A percentile compares a stretch with the other conserved stretches of the same genome.
phyloP scores from a whole-genome alignment of 37 sponge, comb jelly and placozoan species.

The Diacarnus erythraeanus region DNA sequence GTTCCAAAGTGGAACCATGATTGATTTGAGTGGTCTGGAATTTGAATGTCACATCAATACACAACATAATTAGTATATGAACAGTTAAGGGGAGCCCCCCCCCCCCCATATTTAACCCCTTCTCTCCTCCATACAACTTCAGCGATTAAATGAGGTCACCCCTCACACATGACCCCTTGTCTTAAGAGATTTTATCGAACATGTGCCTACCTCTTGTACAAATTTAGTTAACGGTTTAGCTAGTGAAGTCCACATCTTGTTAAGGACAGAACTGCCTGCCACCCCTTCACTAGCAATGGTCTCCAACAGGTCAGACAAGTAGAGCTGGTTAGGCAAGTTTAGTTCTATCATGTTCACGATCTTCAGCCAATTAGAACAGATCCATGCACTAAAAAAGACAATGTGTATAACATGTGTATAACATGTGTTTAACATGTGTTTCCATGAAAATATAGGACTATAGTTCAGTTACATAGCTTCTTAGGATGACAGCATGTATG shows the following conservation, averaged over 20 bases:
- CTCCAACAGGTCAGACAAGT: not conserved
- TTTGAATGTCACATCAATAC: no score
- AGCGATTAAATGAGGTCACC: no score
- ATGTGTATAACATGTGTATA: not conserved
- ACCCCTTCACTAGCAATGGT: not conserved
- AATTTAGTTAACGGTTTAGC: not conserved
- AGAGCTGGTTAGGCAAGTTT: not conserved
- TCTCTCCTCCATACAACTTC: no score
- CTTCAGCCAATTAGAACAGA: slow-evolving; percentile 22
- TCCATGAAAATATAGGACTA: no score
- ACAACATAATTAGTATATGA: no score
- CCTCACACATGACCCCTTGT: not conserved
- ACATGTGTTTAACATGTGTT: no score
- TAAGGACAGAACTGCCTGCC: not conserved
- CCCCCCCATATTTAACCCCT: no score
- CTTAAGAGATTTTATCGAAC: not conserved
- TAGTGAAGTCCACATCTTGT: not conserved
- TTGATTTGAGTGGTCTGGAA: slow-evolving; percentile 25
- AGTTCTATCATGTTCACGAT: not conserved
- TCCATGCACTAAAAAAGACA: not conserved
- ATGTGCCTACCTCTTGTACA: not conserved
- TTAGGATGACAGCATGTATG: no score
- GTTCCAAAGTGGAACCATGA: slow-evolving; percentile 11
- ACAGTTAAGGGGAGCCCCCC: not conserved
- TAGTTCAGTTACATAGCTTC: no score